Evolutionary conservation across 2,797 vertebrate species (phyloP), one percentile per base, ranked within the genome.

Genomic region (Poeciliopsis infans): DNA sequence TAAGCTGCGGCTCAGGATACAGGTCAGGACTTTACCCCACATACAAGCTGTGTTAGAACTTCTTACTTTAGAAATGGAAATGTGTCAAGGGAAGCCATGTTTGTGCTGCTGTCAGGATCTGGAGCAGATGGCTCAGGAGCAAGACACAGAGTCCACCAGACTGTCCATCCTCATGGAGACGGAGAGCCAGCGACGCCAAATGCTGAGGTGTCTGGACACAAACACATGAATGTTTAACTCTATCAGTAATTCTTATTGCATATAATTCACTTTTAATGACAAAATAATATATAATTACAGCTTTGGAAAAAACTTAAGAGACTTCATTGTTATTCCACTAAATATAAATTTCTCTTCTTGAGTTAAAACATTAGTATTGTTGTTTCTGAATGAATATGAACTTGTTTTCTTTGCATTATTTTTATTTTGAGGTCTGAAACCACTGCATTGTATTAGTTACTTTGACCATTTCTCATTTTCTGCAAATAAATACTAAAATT

Each of bases 41-140:
- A 28, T 18, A 4, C 59, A 68, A 11, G 12, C 23, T 16, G 12
- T 41, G 45, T 43, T 53, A 2, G 45, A 0, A 46, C 45, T 28
- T 71, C 0, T 43, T 64, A 16, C 1, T 43, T 72, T 20, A 66
- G 36, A 66, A 66, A 41, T 18, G 1, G 2, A 73, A 39, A 15
- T 7, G 46, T 78, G 71, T 77, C 20, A 57, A 49, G 47, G 25
- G 15, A 79, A 28, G 7, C 2, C 12, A 33, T 81, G 5, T 15
- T 28, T 39, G 20, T 45, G n/a, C 64, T 82, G 31, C 76, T 68
- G 31, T 55, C 86, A 99, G 98, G 97, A 99, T 84, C 95, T 99
- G 68, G 98, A 98, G 49, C 97, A 98, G 91, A 96, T 96, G 93
- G 97, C 97, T 0, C 97, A 88, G 91, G 97, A 99, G 84, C 97